Evolutionary conservation across 2,888 invertebrate species (phyloP).

Genomic region (Salticus scenicus): DNA sequence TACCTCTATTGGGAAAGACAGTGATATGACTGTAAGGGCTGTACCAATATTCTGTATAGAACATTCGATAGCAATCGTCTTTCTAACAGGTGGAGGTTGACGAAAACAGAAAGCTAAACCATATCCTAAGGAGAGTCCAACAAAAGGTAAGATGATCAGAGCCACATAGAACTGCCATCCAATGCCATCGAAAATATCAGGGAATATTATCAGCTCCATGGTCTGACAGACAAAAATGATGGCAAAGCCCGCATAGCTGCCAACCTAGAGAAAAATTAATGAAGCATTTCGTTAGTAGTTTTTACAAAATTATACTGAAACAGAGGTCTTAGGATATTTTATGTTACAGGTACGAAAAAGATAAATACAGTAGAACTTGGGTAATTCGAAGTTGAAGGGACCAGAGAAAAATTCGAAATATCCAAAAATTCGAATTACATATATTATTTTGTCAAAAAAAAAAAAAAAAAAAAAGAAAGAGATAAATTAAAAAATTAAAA

Average conservation of each 20-base stretch:
- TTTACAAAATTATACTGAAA: no score
- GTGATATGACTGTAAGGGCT: slow-evolving; percentile 74
- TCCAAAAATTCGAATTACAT: no score
- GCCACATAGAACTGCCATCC: slow-evolving; percentile 73
- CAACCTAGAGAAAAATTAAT: slow-evolving; percentile 71
- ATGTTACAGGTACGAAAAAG: no score
- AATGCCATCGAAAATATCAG: slow-evolving; percentile 74
- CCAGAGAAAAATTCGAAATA: no score
- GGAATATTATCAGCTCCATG: slow-evolving; percentile 73
- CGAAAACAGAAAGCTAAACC: slow-evolving; percentile 72
- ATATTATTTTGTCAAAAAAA: no score
- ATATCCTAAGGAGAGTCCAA: slow-evolving; percentile 74
- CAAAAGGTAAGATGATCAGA: slow-evolving; percentile 73
- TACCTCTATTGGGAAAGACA: slow-evolving; percentile 73
- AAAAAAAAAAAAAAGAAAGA: no score
- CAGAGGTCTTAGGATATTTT: no score
- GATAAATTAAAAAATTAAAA: no score
- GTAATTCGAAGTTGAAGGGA: no score
- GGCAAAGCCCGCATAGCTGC: slow-evolving; percentile 74
- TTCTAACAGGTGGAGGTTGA: slow-evolving; percentile 71
- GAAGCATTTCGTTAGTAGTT: no score
- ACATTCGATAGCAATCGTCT: slow-evolving; percentile 75
- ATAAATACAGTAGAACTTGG: no score
- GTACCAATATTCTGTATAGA: slow-evolving; percentile 75
- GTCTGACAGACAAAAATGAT: slow-evolving; percentile 73